phyloP scores from a whole-genome alignment of 2,888 invertebrate species.

The Philereme transversata region DNA sequence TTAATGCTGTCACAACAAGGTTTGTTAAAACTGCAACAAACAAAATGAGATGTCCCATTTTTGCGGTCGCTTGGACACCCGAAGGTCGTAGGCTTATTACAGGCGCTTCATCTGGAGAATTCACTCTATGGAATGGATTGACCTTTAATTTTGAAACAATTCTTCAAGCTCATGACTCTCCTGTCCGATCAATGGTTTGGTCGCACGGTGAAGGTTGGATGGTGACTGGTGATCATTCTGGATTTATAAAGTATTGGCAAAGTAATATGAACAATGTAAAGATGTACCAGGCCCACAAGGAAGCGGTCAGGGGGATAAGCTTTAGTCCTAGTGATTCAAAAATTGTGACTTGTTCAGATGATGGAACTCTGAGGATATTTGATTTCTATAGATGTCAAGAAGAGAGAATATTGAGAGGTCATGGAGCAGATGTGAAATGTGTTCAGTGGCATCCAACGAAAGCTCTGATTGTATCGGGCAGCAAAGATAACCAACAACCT shows the following conservation, averaged over 20 bases:
- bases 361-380: constrained; percentile 99
- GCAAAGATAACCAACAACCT: constrained; percentile 99
- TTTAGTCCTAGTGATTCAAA: constrained; percentile 99
- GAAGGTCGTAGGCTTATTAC: constrained; percentile 98
- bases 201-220: constrained; percentile 99
- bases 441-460: constrained; percentile 99
- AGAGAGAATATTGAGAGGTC: constrained; percentile 96
- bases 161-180: constrained; percentile 99
- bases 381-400: constrained; percentile 98
- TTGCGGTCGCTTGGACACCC: constrained; percentile 99
- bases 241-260: constrained; percentile 99
- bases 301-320: constrained; percentile 99
- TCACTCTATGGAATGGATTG: constrained; percentile 99
- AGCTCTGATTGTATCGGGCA: constrained; percentile 97
- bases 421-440: constrained; percentile 99
- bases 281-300: constrained; percentile 99
- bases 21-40: constrained; percentile 99
- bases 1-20: constrained; percentile 96
- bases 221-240: constrained; percentile 99
- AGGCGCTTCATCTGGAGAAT: constrained; percentile 99
- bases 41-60: constrained; percentile 99
- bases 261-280: constrained; percentile 99
- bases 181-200: constrained; percentile 99
- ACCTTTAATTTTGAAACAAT: constrained; percentile 99
- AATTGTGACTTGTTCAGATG: constrained; percentile 99